Base-by-base conservation (phyloP, 1,140 invertebrate genomes). In the Cydia splendana region DNA sequence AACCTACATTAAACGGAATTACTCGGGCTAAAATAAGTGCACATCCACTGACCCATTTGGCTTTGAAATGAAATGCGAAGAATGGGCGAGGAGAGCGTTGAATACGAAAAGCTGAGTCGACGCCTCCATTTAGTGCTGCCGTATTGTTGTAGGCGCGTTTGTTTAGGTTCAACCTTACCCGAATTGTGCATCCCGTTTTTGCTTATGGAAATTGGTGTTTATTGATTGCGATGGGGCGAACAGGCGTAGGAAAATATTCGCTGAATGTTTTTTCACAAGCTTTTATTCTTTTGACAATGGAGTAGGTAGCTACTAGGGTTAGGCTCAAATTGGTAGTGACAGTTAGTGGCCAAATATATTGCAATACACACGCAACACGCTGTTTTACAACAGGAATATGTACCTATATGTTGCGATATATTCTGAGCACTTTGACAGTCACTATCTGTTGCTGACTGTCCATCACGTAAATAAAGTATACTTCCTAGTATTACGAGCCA, bases 41-140 rank as follows among this genome's bases (percentile, higher is more conserved):
- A n/a, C 57, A 62, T 62, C 57, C 57, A 62, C 57, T 62, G 57
- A 62, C 57, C 57, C 57, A 62, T 62, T 62, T 62, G 57, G 57
- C 57, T 62, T 62, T 62, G 57, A 62, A 62, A 62, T 62, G 57
- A 62, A 62, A 62, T 57, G 53, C 57, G 20, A 62, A 62, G 57
- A 62, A 62, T 62, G 57, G 57, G 57, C 57, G 57, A 18, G 51
- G 6, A 62, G 57, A 62, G 57, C 57, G 57, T 62, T 62, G 57
- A 62, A 62, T 62, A 62, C 20, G 57, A 62, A 62, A 62, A 62
- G 57, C 57, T 62, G 57, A 62, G 7, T 62, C 57, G 20, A 62
- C 57, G 57, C 57, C 57, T 62, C 57, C 20, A 62, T 62, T 62
- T 62, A 12, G 7, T 9, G 57, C 57, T 10, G 18, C 15, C n/a